phyloP scores from a whole-genome alignment of 2,888 invertebrate species.

The Eumacrocentrus americanus region DNA sequence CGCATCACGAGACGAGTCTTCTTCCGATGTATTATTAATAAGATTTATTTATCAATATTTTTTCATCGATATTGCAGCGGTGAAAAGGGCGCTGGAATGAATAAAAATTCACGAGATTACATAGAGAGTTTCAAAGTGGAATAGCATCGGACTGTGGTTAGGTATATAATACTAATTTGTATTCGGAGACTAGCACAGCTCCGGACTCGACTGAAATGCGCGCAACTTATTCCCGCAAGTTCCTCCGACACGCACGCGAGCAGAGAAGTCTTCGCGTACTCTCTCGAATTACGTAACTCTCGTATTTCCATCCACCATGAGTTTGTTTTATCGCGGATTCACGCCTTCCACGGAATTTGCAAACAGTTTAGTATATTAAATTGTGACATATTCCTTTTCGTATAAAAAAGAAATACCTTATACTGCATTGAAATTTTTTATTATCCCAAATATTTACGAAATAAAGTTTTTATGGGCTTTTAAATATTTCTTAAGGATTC shows the following conservation, averaged over 20 bases:
- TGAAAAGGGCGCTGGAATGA: slow-evolving; percentile 9
- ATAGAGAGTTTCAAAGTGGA: background rate
- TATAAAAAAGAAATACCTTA: background rate
- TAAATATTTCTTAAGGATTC: too few species aligned
- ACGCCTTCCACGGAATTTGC: background rate
- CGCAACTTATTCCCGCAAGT: slow-evolving; percentile 7
- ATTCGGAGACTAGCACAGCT: slow-evolving; percentile 9
- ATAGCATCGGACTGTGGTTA: background rate
- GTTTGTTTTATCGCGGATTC: slow-evolving; percentile 16
- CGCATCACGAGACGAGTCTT: background rate
- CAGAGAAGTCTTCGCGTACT: background rate
- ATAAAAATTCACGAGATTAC: slow-evolving; percentile 14
- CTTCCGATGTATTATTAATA: background rate
- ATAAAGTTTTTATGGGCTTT: too few species aligned
- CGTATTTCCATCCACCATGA: background rate
- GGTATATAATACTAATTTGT: slow-evolving; percentile 24
- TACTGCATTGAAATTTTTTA: too few species aligned
- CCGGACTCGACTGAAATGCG: slow-evolving; percentile 8
- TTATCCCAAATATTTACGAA: background rate
- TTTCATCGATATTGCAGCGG: background rate
- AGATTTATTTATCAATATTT: background rate
- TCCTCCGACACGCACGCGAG: slow-evolving; percentile 17
- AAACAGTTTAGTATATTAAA: slow-evolving; percentile 3
- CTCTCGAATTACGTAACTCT: slow-evolving; percentile 16
- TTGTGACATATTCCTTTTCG: background rate